Evolutionary conservation across 2,888 invertebrate genomes (phyloP).

Genomic region (Plagodis dolabraria): DNA sequence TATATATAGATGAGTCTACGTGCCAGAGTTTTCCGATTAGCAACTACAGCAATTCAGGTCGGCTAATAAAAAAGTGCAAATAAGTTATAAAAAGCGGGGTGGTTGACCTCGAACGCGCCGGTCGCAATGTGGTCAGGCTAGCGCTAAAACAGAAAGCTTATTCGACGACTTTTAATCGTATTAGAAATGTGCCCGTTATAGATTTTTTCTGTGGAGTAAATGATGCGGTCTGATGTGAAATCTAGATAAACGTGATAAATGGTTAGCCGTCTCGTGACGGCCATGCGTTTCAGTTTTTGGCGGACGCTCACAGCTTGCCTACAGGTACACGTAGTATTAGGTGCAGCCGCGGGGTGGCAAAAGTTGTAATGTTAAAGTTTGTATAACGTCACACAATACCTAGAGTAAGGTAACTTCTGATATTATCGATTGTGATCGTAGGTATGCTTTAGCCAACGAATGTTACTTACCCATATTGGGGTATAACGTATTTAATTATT

Average conservation of each 20-base stretch:
- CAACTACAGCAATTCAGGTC: constrained; percentile 21
- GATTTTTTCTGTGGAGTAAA: constrained; percentile 60
- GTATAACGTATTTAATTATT: constrained; percentile 30
- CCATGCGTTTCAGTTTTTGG: constrained; percentile 61
- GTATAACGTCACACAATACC: too few relatives aligned
- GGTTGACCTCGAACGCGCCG: constrained; percentile 3
- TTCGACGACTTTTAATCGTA: constrained; percentile 49
- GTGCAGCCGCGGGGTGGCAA: too few relatives aligned
- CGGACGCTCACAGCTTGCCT: constrained; percentile 47
- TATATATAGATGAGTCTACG: constrained; percentile 22
- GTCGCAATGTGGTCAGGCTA: constrained; percentile 1
- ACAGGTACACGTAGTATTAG: background rate
- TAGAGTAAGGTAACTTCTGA: too few relatives aligned
- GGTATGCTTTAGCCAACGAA: too few relatives aligned
- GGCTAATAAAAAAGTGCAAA: constrained; percentile 31
- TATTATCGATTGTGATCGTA: too few relatives aligned
- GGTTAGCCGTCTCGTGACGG: constrained; percentile 59
- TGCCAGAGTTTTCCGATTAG: constrained; percentile 19
- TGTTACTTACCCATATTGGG: too few relatives aligned
- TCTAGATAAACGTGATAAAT: constrained; percentile 76
- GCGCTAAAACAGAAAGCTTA: constrained; percentile 35
- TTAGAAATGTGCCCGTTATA: constrained; percentile 60
- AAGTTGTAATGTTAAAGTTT: too few relatives aligned
- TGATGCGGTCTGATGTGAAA: constrained; percentile 65
- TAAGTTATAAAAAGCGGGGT: constrained; percentile 25